Evolutionary conservation across 1,140 invertebrate genomes (phyloP).

Genomic region (Cataglyphis hispanica): DNA sequence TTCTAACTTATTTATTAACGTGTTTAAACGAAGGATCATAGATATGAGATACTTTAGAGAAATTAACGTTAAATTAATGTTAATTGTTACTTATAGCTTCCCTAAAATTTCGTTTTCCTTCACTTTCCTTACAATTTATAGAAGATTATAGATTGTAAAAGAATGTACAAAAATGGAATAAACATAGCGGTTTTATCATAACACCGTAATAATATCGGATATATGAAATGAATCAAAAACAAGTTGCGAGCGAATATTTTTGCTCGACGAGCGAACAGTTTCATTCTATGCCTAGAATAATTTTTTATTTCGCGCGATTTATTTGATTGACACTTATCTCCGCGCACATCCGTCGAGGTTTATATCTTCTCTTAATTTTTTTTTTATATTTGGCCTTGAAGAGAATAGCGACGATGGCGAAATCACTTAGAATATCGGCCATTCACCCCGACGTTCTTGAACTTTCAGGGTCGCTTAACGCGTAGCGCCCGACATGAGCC

Average conservation of each 20-base stretch:
- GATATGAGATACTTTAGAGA: neutral
- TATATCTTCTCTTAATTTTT: constrained; percentile 16
- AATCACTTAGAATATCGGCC: constrained; percentile 73
- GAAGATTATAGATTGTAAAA: neutral
- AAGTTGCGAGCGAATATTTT: neutral
- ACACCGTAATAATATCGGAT: neutral
- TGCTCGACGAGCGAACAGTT: no score
- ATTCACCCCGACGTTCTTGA: constrained; percentile 84
- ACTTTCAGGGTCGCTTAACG: constrained; percentile 83
- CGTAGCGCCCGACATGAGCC: constrained; percentile 32
- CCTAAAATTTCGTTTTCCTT: neutral
- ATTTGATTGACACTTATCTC: constrained; percentile 1
- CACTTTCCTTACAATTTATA: neutral
- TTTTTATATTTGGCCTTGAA: constrained; percentile 33
- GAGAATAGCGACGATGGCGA: constrained; percentile 55
- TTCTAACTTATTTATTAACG: constrained; percentile 6
- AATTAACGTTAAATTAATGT: constrained; percentile 10
- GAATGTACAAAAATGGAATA: neutral
- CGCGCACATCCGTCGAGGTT: neutral
- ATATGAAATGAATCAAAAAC: neutral
- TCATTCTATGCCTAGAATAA: neutral
- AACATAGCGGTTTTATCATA: neutral
- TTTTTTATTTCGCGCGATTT: neutral
- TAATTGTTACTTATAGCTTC: neutral
- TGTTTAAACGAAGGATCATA: neutral